phyloP scores from a whole-genome alignment of 2,888 invertebrate genomes.

The Tinea pellionella region DNA sequence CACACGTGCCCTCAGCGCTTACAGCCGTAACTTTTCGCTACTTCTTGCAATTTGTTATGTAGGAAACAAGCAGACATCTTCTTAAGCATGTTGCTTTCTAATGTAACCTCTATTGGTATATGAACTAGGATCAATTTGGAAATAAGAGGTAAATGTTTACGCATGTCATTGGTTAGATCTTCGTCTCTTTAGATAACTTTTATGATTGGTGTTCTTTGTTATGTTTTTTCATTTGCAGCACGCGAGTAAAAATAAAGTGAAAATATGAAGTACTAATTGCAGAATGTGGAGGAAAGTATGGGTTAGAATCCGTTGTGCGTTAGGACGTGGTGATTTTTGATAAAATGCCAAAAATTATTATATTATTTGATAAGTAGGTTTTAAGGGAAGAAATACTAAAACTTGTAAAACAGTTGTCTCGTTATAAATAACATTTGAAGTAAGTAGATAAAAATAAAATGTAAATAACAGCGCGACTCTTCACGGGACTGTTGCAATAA shows the following conservation, averaged over 20 bases:
- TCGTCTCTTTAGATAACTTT: neutral
- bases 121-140: neutral
- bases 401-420: neutral
- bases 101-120: neutral
- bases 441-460: neutral
- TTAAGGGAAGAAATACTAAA: too few relatives aligned
- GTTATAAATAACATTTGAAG: neutral
- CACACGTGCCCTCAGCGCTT: constrained; percentile 9
- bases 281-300: too few relatives aligned
- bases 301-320: too few relatives aligned
- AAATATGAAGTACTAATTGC: too few relatives aligned
- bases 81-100: neutral
- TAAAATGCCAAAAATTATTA: too few relatives aligned
- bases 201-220: neutral
- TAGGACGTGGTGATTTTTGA: too few relatives aligned
- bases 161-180: neutral
- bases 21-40: constrained; percentile 8
- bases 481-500: neutral
- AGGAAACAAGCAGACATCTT: neutral
- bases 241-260: too few relatives aligned
- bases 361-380: too few relatives aligned
- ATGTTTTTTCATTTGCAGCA: too few relatives aligned
- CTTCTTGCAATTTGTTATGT: constrained; percentile 2
- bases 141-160: neutral
- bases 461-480: neutral